Conservation (phyloP, 2,113 vertebrate species). For the Dissostichus mawsoni region DNA sequence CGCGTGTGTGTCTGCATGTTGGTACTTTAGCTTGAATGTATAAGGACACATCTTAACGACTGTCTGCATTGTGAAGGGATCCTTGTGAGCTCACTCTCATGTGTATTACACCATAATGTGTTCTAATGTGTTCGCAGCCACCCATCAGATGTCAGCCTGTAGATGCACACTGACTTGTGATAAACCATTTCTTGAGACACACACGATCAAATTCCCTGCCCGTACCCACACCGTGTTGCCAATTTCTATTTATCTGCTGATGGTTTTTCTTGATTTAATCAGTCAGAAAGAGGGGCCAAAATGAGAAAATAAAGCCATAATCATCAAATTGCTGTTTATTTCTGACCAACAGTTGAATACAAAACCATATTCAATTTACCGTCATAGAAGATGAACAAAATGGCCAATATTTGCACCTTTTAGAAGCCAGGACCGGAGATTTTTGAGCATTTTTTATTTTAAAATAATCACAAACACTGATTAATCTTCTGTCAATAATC, state of each 20-base stretch:
- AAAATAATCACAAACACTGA: too few relatives aligned
- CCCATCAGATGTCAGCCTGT: not conserved
- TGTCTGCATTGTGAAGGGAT: not conserved
- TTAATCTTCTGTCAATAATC: too few relatives aligned
- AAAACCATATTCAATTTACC: not conserved
- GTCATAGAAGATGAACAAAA: not conserved
- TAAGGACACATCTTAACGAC: not conserved
- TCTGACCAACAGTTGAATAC: not conserved
- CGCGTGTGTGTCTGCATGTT: slow-evolving; percentile 7
- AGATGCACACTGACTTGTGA: accelerated
- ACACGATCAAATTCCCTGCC: not conserved
- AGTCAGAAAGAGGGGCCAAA: not conserved
- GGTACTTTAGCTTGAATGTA: not conserved
- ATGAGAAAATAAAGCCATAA: not conserved
- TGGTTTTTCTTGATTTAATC: not conserved
- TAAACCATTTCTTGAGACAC: not conserved
- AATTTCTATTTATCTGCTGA: not conserved
- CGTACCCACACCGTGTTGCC: not conserved
- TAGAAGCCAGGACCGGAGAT: too few relatives aligned
- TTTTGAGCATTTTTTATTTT: too few relatives aligned
- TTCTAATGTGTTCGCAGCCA: too few relatives aligned
- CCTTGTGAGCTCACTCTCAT: not conserved
- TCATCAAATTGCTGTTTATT: not conserved
- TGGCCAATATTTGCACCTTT: too few relatives aligned
- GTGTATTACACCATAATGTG: not conserved